Evolutionary conservation across 2,113 vertebrate species (phyloP).

Genomic region (Cyprinodon variegatus): DNA sequence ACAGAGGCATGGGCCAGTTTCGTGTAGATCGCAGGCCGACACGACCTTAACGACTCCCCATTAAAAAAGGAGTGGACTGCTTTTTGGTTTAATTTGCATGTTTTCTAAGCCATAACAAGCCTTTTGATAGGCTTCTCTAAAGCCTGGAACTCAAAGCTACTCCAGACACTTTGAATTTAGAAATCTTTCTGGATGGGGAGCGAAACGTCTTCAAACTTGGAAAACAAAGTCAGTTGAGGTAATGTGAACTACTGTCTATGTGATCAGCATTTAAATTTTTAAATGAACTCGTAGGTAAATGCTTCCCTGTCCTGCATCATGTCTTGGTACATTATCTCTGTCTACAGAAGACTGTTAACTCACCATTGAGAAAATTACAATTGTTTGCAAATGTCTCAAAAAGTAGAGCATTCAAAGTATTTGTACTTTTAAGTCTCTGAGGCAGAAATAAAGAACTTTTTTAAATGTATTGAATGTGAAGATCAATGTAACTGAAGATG

Average conservation of each 20-base stretch:
- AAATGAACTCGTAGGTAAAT: constrained; percentile 29
- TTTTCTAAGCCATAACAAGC: no score
- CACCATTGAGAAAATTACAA: constrained; percentile 17
- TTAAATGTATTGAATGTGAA: not conserved
- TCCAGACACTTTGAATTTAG: no score
- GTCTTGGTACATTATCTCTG: constrained; percentile 44
- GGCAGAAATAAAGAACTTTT: not conserved
- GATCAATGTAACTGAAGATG: not conserved
- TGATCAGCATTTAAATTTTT: constrained; percentile 17
- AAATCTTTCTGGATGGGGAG: no score
- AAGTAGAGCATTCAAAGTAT: not conserved
- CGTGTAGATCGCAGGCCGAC: no score
- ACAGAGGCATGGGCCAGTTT: no score
- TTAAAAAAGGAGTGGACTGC: no score
- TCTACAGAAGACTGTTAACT: constrained; percentile 14
- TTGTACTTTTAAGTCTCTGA: not conserved
- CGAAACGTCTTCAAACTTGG: no score
- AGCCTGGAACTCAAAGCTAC: no score
- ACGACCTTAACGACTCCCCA: no score
- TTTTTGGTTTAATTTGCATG: no score
- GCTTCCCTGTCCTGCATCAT: constrained; percentile 30
- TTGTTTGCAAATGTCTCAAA: not conserved
- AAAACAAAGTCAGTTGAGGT: constrained; percentile 45
- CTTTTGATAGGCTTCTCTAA: no score
- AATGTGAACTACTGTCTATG: constrained; percentile 48